Evolutionary conservation across 2,888 invertebrate genomes (phyloP).

Genomic region (Stramonita haemastoma): DNA sequence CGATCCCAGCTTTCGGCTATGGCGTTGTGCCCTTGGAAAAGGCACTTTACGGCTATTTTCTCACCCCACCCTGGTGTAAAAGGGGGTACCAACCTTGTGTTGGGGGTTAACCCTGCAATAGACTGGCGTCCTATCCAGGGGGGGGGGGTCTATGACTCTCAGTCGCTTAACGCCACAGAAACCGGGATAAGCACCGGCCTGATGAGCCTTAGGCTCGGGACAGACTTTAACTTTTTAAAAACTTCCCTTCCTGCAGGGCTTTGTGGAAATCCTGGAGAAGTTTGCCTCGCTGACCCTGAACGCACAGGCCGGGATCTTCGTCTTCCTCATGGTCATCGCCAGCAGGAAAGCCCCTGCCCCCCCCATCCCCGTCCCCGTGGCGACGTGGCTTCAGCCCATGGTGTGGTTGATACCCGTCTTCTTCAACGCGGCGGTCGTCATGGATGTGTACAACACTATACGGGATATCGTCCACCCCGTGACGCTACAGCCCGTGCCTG

Average conservation of each 20-base stretch:
- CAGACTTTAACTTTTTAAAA: no score
- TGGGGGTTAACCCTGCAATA: no score
- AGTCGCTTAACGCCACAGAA: no score
- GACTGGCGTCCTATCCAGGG: no score
- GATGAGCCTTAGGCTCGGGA: no score
- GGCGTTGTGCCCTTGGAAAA: no score
- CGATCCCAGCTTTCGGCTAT: no score
- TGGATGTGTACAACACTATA: conserved; percentile 46
- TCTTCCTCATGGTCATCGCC: conserved; percentile 70
- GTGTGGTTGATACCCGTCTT: conserved; percentile 68
- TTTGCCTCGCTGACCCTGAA: conserved; percentile 73
- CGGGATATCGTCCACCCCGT: conserved; percentile 31
- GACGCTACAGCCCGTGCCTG: background rate
- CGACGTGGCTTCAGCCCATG: conserved; percentile 59
- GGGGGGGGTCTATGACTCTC: no score
- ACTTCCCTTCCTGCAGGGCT: conserved; percentile 68
- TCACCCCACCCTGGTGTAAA: no score
- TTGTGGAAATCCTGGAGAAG: conserved; percentile 74
- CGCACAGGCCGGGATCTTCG: conserved; percentile 70
- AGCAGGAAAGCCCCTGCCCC: conserved; percentile 50
- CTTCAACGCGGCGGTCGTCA: conserved; percentile 70
- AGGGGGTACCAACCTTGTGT: no score
- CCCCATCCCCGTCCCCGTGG: conserved; percentile 65
- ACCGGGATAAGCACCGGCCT: no score
- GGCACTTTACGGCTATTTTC: no score